Conservation (phyloP, 2,113 vertebrate species). For the Melierax canorus region DNA sequence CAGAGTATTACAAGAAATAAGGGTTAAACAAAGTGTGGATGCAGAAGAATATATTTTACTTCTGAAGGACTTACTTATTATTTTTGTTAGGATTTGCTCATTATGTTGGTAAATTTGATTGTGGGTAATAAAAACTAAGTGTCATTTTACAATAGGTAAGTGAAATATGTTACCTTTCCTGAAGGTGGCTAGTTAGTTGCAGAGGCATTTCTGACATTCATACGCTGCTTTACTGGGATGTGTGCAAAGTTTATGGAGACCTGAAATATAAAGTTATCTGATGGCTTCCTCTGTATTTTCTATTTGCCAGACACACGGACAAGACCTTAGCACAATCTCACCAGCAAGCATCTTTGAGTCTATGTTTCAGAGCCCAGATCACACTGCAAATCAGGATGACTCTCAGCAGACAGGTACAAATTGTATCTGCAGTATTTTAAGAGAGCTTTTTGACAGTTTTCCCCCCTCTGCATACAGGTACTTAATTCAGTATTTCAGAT, state of each 20-base stretch:
- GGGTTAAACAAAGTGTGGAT: background rate
- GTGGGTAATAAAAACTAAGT: background rate
- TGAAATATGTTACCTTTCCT: background rate
- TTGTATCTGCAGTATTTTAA: background rate
- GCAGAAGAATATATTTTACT: background rate
- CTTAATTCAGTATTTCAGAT: background rate
- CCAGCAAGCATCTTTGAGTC: constrained; percentile 94
- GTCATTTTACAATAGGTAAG: background rate
- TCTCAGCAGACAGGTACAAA: constrained; percentile 78
- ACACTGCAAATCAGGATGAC: constrained; percentile 83
- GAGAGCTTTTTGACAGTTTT: background rate
- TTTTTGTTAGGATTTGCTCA: background rate
- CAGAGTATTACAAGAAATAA: background rate
- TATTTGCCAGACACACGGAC: constrained; percentile 78
- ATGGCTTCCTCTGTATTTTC: background rate
- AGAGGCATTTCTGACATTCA: background rate
- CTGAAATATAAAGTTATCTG: background rate
- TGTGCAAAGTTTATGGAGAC: background rate
- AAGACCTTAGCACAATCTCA: constrained; percentile 89
- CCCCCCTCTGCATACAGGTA: fast-evolving
- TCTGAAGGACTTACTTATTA: background rate
- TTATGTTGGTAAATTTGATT: background rate
- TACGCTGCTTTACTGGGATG: fast-evolving
- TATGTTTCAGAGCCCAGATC: constrained; percentile 95
- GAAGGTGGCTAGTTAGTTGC: background rate